phyloP scores from a whole-genome alignment of 2,113 vertebrate species.

The Silurus glanis region DNA sequence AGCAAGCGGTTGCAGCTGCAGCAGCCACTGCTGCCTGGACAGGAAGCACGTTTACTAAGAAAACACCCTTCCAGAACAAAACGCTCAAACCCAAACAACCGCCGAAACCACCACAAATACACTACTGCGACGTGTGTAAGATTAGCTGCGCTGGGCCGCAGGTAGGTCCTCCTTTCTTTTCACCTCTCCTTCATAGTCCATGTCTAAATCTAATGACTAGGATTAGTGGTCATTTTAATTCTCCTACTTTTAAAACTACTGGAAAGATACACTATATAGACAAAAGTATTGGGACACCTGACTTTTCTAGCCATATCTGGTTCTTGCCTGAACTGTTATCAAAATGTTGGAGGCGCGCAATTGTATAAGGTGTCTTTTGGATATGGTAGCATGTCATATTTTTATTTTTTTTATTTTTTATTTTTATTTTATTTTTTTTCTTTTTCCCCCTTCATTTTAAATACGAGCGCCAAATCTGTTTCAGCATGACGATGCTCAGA shows the following conservation, averaged over 20 bases:
- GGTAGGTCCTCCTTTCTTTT: conserved; percentile 67
- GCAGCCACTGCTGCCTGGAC: conserved; percentile 94
- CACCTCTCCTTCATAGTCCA: background rate
- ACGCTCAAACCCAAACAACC: conserved; percentile 94
- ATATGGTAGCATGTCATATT: too few species aligned
- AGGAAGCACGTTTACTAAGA: conserved; percentile 94
- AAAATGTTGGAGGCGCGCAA: too few species aligned
- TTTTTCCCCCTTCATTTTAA: too few species aligned
- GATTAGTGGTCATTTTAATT: background rate
- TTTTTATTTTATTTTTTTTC: too few species aligned
- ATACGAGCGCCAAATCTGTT: too few species aligned
- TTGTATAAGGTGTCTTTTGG: too few species aligned
- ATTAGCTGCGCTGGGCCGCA: conserved; percentile 99
- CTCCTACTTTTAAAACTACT: background rate
- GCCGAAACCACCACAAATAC: conserved; percentile 96
- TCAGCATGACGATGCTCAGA: too few species aligned
- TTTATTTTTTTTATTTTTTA: too few species aligned
- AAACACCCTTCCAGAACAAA: conserved; percentile 93
- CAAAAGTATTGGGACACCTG: too few species aligned
- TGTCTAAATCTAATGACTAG: background rate
- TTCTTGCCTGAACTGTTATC: too few species aligned
- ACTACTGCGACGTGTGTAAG: conserved; percentile 98
- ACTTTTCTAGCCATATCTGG: too few species aligned
- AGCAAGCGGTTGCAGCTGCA: conserved; percentile 84
- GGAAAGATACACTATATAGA: too few species aligned